phyloP scores from a whole-genome alignment of 1,140 invertebrate species.

The Acyrthosiphon pisum region DNA sequence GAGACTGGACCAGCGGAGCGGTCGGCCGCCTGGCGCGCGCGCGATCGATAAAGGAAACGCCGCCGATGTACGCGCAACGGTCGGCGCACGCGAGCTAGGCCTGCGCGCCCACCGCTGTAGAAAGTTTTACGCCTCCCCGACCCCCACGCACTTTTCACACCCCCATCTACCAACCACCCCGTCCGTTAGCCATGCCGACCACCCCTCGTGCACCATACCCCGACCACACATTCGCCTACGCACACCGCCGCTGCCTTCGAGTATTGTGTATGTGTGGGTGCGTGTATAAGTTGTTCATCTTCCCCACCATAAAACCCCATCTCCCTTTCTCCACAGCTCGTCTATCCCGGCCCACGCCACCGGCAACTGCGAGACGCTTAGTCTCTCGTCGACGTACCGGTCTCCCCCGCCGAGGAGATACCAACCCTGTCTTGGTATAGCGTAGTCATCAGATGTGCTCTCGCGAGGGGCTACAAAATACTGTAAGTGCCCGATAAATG shows the following conservation, averaged over 20 bases:
- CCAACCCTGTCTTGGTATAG: not conserved
- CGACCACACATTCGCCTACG: not conserved
- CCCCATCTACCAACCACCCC: not conserved
- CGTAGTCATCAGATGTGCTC: not conserved
- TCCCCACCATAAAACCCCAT: not conserved
- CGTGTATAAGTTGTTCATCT: not conserved
- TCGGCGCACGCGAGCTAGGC: not conserved
- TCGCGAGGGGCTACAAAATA: not conserved
- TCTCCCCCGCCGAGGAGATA: not conserved
- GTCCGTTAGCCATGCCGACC: not conserved
- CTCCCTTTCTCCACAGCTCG: no score
- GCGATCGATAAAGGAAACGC: constrained; percentile 47
- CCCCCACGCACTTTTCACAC: not conserved
- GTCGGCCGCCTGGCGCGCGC: constrained; percentile 38
- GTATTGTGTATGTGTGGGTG: not conserved
- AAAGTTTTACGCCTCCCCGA: not conserved
- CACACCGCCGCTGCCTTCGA: not conserved
- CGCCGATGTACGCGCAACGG: constrained; percentile 30
- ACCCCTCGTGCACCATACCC: not conserved
- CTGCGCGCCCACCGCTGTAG: constrained; percentile 23
- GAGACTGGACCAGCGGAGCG: constrained; percentile 47
- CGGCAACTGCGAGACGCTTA: not conserved
- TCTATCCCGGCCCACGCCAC: not conserved
- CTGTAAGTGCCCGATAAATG: not conserved
- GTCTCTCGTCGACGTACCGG: not conserved